These are phyloP conservation scores for Erannis defoliaria DNA, from an alignment of 2,888 invertebrate genomes.

Conservation along the genomic window DNA sequence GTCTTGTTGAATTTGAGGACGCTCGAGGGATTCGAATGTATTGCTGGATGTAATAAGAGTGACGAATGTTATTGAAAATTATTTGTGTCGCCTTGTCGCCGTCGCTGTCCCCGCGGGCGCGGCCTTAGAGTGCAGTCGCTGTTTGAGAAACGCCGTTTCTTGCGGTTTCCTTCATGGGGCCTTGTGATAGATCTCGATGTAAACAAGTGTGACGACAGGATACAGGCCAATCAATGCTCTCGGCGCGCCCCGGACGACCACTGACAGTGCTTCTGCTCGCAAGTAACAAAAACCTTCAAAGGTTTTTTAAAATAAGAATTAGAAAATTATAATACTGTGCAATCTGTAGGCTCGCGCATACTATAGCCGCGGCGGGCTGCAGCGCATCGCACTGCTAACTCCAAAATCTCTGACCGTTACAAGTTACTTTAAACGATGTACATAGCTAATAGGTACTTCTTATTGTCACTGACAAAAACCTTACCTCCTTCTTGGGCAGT, in stretches of 20 bases:
- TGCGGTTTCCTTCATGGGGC: constrained; percentile 5
- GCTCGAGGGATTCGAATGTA: constrained; percentile 4
- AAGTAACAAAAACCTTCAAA: background rate
- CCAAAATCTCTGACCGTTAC: too few relatives aligned
- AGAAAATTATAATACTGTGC: background rate
- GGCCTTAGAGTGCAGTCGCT: constrained; percentile 11
- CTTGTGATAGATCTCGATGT: constrained; percentile 14
- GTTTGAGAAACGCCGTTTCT: constrained; percentile 10
- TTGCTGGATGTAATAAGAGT: constrained; percentile 13
- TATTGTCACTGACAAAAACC: too few relatives aligned
- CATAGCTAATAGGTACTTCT: too few relatives aligned
- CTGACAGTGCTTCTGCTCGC: background rate
- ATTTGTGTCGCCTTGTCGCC: constrained; percentile 5
- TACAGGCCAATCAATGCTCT: background rate
- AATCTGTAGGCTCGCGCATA: too few relatives aligned
- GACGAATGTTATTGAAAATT: constrained; percentile 9
- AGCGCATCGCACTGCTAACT: too few relatives aligned
- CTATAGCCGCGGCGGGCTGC: too few relatives aligned
- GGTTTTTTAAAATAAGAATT: background rate
- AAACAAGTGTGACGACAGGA: constrained; percentile 6
- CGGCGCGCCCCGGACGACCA: background rate
- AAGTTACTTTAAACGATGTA: too few relatives aligned
- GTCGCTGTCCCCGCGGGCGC: background rate
- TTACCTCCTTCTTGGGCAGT: too few relatives aligned
- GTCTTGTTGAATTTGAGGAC: constrained; percentile 10